Evolutionary conservation across 2,113 vertebrate genomes (phyloP).

Genomic region (Motacilla alba): DNA sequence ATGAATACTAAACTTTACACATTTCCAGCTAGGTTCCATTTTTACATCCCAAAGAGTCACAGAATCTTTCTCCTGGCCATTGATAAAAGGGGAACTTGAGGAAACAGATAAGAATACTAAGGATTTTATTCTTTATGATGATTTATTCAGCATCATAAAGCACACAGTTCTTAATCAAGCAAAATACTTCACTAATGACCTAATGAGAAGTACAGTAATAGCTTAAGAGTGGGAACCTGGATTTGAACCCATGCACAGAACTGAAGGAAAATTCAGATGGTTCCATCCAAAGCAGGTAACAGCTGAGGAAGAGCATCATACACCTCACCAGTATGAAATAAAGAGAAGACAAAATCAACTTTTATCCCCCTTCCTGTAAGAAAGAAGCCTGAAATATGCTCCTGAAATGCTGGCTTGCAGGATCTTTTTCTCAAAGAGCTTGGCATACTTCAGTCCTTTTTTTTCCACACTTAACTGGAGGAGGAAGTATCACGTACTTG

Average conservation of each 20-base stretch:
- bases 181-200: background rate
- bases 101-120: background rate
- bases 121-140: background rate
- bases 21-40: background rate
- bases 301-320: background rate
- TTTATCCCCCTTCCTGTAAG: background rate
- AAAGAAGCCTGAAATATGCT: background rate
- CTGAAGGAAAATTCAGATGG: background rate
- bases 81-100: background rate
- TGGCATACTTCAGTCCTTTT: background rate
- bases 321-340: background rate
- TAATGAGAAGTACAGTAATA: background rate
- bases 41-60: background rate
- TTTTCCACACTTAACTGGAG: background rate
- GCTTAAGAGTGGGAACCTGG: background rate
- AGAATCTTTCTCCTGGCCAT: background rate
- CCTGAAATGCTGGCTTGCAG: background rate
- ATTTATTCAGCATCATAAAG: background rate
- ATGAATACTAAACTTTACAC: background rate
- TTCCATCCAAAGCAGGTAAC: background rate
- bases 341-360: background rate
- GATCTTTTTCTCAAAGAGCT: background rate
- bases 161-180: background rate
- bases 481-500: background rate
- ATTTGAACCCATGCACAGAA: background rate